A percentile compares a stretch with the other conserved stretches of the same genome.
Evolutionary conservation across 2,888 invertebrate species (phyloP).

Genomic region (Drosophila colorata): DNA sequence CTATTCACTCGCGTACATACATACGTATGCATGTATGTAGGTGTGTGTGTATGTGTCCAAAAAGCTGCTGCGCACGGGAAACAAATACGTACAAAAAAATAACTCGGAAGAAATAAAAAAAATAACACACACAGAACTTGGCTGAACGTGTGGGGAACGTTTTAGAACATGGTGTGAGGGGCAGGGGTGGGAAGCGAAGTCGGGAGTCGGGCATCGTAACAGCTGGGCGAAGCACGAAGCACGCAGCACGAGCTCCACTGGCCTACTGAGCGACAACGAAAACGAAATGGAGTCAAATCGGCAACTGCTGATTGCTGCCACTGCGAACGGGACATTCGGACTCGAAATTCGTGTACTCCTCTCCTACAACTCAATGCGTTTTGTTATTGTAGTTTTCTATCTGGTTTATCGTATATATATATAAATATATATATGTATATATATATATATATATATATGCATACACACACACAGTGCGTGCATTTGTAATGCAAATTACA

Average conservation of each 20-base stretch:
- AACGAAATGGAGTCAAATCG: slow-evolving; percentile 55
- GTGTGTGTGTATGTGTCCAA: slow-evolving; percentile 30
- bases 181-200: not conserved
- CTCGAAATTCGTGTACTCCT: slow-evolving; percentile 31
- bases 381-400: slow-evolving; percentile 44
- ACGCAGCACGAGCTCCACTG: slow-evolving; percentile 59
- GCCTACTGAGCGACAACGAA: slow-evolving; percentile 67
- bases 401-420: slow-evolving; percentile 20
- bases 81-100: slow-evolving; percentile 36
- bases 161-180: slow-evolving; percentile 8
- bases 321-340: slow-evolving; percentile 34
- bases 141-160: slow-evolving; percentile 23
- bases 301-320: slow-evolving; percentile 18
- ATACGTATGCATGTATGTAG: slow-evolving; percentile 2
- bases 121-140: slow-evolving; percentile 10
- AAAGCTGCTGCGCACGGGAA: slow-evolving; percentile 50
- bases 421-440: slow-evolving; percentile 1
- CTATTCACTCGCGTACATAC: slow-evolving; percentile 8
- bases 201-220: slow-evolving; percentile 22
- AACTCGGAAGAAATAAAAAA: slow-evolving; percentile 7
- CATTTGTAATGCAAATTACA: slow-evolving; percentile 31
- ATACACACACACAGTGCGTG: slow-evolving; percentile 1
- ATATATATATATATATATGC: slow-evolving; percentile 18
- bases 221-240: slow-evolving; percentile 52
- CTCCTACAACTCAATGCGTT: slow-evolving; percentile 29